Base-by-base conservation (phyloP, 1,140 invertebrate genomes). In the Drosophila kikkawai region DNA sequence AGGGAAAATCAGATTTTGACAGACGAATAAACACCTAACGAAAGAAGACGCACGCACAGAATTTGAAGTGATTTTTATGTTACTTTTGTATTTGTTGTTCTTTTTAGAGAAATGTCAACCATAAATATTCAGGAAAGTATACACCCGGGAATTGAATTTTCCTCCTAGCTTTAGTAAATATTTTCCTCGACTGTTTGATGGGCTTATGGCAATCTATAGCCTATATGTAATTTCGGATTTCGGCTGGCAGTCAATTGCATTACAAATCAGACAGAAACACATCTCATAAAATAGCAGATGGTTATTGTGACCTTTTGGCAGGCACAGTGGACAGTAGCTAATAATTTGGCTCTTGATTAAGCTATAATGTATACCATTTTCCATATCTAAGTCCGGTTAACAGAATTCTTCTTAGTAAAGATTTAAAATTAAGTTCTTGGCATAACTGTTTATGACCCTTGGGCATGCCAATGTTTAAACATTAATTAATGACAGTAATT, bases 21-120 rank as follows among this genome's bases (percentile, higher is more conserved):
- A 70, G 34, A 48, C 29, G 42, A 71, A 71, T 70, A 70, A 71
- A 41, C 68, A 66, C 63, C 55, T 59, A 50, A 26, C 13, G 26
- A 58, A 57, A 58, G 53, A 22, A 15, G 17, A 34, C 34, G 47
- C 47, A 53, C 15, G 47, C 34, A n/a, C 53, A 44, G 26, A 59
- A 44, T 59, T 58, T 22, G 29, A 17, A 65, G 53, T 42, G 63
- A 53, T 63, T 63, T 56, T 63, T 29, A 29, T 29, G 47, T 39
- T 53, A 15, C 36, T 39, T 39, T 39, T 26, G 53, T 39, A 7
- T 39, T 39, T 55, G 15, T 15, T 22, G 22, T 37, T 55, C 8
- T 45, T 45, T 45, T 45, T 45, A 15, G 5, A 53, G 22, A 63
- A 51, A 29, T 26, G 34, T 19, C 47, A 36, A 39, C 22, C 34